Evolutionary conservation across 1,140 invertebrate genomes (phyloP), one percentile per base, ranked within the genome.

Genomic region (Wasmannia auropunctata): DNA sequence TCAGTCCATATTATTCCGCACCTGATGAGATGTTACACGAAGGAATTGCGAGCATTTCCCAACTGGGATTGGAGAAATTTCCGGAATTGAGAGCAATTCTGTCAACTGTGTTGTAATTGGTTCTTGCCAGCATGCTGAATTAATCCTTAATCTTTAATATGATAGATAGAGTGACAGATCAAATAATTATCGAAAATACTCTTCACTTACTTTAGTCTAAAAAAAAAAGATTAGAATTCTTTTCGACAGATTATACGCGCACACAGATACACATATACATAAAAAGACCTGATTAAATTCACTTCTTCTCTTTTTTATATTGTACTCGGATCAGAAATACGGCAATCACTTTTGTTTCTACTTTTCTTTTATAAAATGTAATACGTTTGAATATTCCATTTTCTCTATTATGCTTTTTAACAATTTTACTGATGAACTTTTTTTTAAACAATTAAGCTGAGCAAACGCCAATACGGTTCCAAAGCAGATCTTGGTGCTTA

Each of bases 51-150:
- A 83, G 40, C 67, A 74, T 74, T 81, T 83, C 79, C 79, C 79
- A 81, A 60, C 37, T 83, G 79, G 79, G 67, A 80, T 19, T 40
- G 49, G 77, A 69, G 77, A 83, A 83, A 83, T 83, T 83, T 83
- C 67, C 40, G 51, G 28, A 60, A 83, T 83, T 83, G 67, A 83
- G 67, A 56, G 51, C 25, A 46, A 83, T 74, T 83, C 67, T 58
- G 54, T 72, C 67, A 72, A 83, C 67, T 83, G 40, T 46, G 37
- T 58, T n/a, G n/a, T 54, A 49, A 72, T 83, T 83, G 28, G 14
- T 37, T 56, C 37, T 75, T 58, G 76, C 14, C 11, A 51, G n/a
- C 25, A 16, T 34, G 58, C 14, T 31, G 51, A 83, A 74, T 72
- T 83, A 83, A 67, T 49, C 40, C 14, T 31, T 79, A 34, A 63